Base-by-base conservation (phyloP, 2,797 vertebrate genomes). In the Bradypodion pumilum region DNA sequence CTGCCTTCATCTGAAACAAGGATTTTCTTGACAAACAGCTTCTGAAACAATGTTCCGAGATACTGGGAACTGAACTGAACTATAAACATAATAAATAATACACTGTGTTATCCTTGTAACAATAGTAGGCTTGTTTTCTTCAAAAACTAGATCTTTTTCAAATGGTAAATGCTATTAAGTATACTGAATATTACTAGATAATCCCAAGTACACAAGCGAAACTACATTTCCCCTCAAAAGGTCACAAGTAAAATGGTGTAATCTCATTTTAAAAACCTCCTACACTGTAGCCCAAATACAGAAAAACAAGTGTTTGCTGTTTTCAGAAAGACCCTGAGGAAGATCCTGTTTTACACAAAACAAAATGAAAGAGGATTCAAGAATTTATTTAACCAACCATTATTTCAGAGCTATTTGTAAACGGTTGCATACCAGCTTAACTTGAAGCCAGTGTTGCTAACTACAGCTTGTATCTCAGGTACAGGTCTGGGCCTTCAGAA, bases 241-340 rank as follows among this genome's bases (percentile, higher is more conserved):
- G 16, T 56, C 12, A 35, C 49, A 29, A 80, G 13, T 6, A 59
- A 27, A 49, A 84, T n/a, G 80, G 65, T 1, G 32, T 29, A 86
- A 75, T 35, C 86, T 88, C 82, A n/a, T 82, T 85, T 68, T 79
- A 79, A 60, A 84, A 29, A 1, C 74, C 83, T 76, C 60, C 2
- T 81, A n/a, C n/a, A n/a, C 9, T 0, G 0, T 37, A 83, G 25
- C 29, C n/a, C 23, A 74, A 10, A 13, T 19, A 66, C 3, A 60
- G 62, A 9, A 87, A 82, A 86, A 32, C 3, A 80, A 87, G 46
- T 82, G 0, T 1, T 56, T 9, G 78, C 29, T 78, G 32, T 74
- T 73, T 46, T 21, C 40, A 49, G 37, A 46, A 59, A 9, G 4
- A 25, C 44, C 32, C 86, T 82, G 65, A 79, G 29, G 35, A 84